Conservation (phyloP, 1,140 invertebrate species). For the Drosophila mauritiana region DNA sequence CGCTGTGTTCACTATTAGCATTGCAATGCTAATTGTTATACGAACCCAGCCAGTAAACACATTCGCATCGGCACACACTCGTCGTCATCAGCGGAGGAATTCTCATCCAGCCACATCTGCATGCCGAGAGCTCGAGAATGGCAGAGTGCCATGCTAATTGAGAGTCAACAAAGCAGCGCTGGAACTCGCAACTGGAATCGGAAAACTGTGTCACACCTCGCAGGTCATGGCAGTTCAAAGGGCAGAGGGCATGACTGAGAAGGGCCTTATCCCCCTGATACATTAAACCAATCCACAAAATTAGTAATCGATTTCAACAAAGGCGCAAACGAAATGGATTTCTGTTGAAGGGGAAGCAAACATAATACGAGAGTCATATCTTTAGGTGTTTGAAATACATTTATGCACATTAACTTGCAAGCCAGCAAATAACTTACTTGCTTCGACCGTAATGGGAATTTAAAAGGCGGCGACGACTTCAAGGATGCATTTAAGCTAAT, state of each 20-base stretch:
- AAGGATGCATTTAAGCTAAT: slow-evolving; percentile 6
- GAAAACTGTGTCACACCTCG: slow-evolving; percentile 49
- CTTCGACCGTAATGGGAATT: not conserved
- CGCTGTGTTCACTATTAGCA: slow-evolving; percentile 42
- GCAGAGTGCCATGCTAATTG: slow-evolving; percentile 42
- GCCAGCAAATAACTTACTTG: not conserved
- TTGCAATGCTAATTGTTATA: slow-evolving; percentile 45
- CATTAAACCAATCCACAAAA: not conserved
- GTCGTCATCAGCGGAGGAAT: slow-evolving; percentile 2
- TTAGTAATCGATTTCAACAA: not conserved
- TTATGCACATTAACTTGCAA: not conserved
- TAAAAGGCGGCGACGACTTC: not conserved
- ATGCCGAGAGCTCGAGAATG: slow-evolving; percentile 3
- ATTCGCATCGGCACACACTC: slow-evolving; percentile 11
- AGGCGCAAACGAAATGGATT: too few relatives aligned
- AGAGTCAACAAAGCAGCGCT: slow-evolving; percentile 39
- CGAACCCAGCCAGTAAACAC: slow-evolving; percentile 4
- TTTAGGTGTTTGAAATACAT: too few relatives aligned
- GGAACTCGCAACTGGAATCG: slow-evolving; percentile 1
- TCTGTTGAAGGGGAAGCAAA: too few relatives aligned
- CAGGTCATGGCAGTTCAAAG: slow-evolving; percentile 29
- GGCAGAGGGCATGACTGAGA: not conserved
- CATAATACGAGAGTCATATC: too few relatives aligned
- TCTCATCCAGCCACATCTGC: slow-evolving; percentile 2
- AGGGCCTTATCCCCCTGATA: not conserved